A percentile compares a stretch with the other conserved stretches of the same genome.
Evolutionary conservation across 2,888 invertebrate species (phyloP).

Genomic region (Malthinus seriepunctatus): DNA sequence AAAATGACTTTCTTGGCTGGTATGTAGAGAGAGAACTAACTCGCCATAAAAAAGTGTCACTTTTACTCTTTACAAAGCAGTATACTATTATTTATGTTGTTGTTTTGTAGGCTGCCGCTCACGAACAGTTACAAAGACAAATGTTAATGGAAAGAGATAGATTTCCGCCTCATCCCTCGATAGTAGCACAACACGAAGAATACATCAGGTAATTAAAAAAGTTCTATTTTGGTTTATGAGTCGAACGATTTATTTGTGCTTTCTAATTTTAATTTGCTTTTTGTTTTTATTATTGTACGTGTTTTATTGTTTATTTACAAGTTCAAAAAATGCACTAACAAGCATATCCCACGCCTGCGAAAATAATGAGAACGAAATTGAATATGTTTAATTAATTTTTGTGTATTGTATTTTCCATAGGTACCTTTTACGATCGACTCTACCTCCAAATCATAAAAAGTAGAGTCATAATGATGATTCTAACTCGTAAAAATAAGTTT

Average conservation of each 20-base stretch:
- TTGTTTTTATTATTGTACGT: conserved; percentile 2
- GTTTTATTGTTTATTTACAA: conserved; percentile 1
- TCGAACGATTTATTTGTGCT: neutral
- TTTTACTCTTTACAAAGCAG: no score
- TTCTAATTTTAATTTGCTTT: neutral
- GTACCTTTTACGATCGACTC: conserved; percentile 27
- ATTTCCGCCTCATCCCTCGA: conserved; percentile 65
- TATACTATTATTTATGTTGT: neutral
- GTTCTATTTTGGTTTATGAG: neutral
- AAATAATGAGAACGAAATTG: neutral
- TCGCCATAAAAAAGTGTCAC: neutral
- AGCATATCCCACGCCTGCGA: conserved; percentile 5
- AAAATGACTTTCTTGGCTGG: no score
- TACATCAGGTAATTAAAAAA: conserved; percentile 60
- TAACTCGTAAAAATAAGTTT: conserved; percentile 18
- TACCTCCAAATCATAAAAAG: conserved; percentile 27
- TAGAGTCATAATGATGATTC: conserved; percentile 13
- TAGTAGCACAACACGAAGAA: conserved; percentile 70
- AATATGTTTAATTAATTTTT: conserved; percentile 13
- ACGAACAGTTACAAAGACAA: conserved; percentile 85
- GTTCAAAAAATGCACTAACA: conserved; percentile 13
- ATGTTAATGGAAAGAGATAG: conserved; percentile 82
- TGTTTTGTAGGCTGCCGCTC: conserved; percentile 71
- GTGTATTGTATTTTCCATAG: conserved; percentile 24
- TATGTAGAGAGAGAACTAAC: no score